Base-by-base conservation (phyloP, 2,888 invertebrate species). In the Lottia scabra region DNA sequence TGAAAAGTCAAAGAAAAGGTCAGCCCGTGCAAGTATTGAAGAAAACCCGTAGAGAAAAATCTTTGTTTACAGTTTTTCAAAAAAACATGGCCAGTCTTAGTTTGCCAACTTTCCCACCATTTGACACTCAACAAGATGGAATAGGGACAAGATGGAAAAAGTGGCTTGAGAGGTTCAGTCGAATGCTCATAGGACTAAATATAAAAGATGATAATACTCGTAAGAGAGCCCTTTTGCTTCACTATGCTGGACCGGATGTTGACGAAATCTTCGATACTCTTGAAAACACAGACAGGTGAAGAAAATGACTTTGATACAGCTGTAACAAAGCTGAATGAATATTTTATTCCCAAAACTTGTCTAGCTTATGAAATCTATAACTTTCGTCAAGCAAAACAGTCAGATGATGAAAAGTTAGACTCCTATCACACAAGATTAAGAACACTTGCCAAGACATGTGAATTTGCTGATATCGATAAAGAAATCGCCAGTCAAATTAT, bases 291-390 rank as follows among this genome's bases (percentile, higher is more conserved):
- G 77, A 68, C 71, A 16, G 77, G 72, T 30, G 71, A 56, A 5
- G 71, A 73, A 12, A 69, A 46, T 68, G 71, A 45, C 3, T 77
- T 73, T 23, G 68, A 19, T 26, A 45, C 72, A 2, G 65, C 70
- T 12, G 65, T 69, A 10, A 62, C 67, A 46, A n/a, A n/a, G 26
- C 65, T 72, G 19, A 65, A 67, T 19, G 45, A 19, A 13, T 75
- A 71, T 70, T 75, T 75, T 44, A 68, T 68, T 62, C 75, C 77
- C 0, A 75, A 77, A 72, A 56, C 30, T 3, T 71, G 71, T 56
- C 19, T 69, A 26, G 62, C 67, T 8, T 74, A 56, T 62, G 70
- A 74, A 67, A 67, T 68, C 23, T 45, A 69, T 26, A 67, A 67
- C 45, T 73, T 70, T 45, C 65, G 44, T n/a, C 43, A 67, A 13